Percentiles rank a stretch among this genome's conserved stretches.
phyloP scores from a whole-genome alignment of 2,888 invertebrate genomes.

The Antheraea yamamai region DNA sequence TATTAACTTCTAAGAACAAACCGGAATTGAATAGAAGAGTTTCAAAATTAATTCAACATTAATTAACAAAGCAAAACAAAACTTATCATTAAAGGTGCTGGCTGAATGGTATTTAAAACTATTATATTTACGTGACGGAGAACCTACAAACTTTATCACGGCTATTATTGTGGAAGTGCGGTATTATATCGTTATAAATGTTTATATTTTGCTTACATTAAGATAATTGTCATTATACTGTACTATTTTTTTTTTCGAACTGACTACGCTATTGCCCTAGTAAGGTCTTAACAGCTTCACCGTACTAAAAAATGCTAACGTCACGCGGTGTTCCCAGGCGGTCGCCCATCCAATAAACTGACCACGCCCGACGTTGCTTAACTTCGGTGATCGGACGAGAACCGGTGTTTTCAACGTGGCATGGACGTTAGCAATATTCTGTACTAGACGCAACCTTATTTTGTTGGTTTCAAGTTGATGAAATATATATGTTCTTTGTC shows the following conservation, averaged over 20 bases:
- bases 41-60: not conserved
- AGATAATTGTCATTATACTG: too few relatives aligned
- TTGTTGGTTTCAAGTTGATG: too few relatives aligned
- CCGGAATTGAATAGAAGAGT: not conserved
- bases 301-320: constrained; percentile 59
- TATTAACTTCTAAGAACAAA: not conserved
- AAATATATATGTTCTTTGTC: too few relatives aligned
- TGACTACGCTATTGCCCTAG: too few relatives aligned
- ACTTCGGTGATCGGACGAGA: constrained; percentile 79
- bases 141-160: not conserved
- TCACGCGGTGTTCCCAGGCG: constrained; percentile 72
- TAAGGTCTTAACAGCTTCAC: too few relatives aligned
- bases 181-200: too few relatives aligned
- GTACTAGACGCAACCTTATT: too few relatives aligned
- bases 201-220: too few relatives aligned
- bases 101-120: not conserved
- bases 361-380: constrained; percentile 76
- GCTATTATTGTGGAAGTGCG: too few relatives aligned
- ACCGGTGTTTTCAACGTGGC: constrained; percentile 69
- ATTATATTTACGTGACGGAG: not conserved
- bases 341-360: constrained; percentile 79
- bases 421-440: constrained; percentile 34
- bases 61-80: not conserved
- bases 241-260: too few relatives aligned
- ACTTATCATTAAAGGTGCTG: not conserved